A percentile compares a stretch with the other conserved stretches of the same genome.
Conservation (phyloP, 2,888 invertebrate genomes). For the Acleris sparsana region DNA sequence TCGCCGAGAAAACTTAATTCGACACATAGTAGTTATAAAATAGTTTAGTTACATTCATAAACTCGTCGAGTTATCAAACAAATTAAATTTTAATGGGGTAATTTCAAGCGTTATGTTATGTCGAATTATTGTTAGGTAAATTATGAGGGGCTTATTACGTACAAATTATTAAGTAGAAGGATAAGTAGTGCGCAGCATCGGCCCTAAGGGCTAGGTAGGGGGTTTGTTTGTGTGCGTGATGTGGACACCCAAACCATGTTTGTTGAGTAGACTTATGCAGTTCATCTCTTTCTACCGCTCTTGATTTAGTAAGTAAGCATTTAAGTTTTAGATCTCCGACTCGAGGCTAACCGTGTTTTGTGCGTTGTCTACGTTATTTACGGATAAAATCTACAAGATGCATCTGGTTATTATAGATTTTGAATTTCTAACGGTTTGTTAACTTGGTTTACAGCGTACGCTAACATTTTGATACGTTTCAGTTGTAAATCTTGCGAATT, state of each 20-base stretch:
- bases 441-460: too few species aligned
- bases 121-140: constrained; percentile 16
- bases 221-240: constrained; percentile 42
- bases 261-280: constrained; percentile 46
- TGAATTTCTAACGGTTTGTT: too few species aligned
- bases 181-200: constrained; percentile 53
- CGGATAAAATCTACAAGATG: neutral
- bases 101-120: constrained; percentile 8
- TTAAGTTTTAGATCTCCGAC: constrained; percentile 39
- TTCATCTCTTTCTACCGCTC: constrained; percentile 45
- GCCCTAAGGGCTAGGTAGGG: constrained; percentile 48
- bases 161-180: constrained; percentile 32
- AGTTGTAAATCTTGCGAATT: too few species aligned
- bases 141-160: constrained; percentile 28
- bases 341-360: constrained; percentile 37
- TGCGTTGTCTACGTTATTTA: constrained; percentile 20
- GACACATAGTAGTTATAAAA: too few species aligned
- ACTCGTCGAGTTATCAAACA: neutral
- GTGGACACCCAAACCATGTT: constrained; percentile 40
- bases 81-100: constrained; percentile 21
- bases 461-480: too few species aligned
- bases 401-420: too few species aligned
- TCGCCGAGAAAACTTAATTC: neutral
- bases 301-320: constrained; percentile 39
- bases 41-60: too few species aligned